Evolutionary conservation across 2,888 invertebrate species (phyloP).

Genomic region (Aphidius colemani): DNA sequence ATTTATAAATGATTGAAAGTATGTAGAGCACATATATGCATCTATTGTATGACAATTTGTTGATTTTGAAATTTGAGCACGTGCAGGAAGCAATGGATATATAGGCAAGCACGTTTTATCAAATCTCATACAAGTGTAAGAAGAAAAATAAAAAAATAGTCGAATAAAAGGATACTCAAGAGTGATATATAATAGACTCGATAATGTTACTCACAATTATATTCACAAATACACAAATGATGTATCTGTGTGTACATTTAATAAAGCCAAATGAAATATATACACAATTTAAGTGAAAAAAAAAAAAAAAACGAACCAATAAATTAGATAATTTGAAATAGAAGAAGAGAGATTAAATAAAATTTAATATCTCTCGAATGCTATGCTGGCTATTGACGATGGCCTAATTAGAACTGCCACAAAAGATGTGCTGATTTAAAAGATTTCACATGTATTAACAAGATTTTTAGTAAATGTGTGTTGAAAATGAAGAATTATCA

Average conservation of each 20-base stretch:
- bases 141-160: not conserved
- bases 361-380: too few relatives aligned
- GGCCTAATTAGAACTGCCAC: conserved; percentile 49
- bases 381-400: conserved; percentile 38
- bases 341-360: conserved; percentile 11
- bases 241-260: too few relatives aligned
- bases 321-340: not conserved
- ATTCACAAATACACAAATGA: too few relatives aligned
- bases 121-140: conserved; percentile 35
- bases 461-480: not conserved
- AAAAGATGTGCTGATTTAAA: conserved; percentile 23
- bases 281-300: not conserved
- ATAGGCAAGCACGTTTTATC: conserved; percentile 26
- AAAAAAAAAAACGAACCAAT: not conserved
- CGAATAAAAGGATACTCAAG: conserved; percentile 29
- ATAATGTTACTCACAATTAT: not conserved
- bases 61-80: conserved; percentile 26
- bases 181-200: conserved; percentile 32
- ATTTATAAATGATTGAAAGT: too few relatives aligned
- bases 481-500: conserved; percentile 36
- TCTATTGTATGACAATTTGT: conserved; percentile 29
- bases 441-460: not conserved
- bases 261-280: too few relatives aligned
- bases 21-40: conserved; percentile 30
- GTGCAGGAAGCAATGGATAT: conserved; percentile 23